Evolutionary conservation across 2,888 invertebrate genomes (phyloP).

Genomic region (Neoaliturus tenellus): DNA sequence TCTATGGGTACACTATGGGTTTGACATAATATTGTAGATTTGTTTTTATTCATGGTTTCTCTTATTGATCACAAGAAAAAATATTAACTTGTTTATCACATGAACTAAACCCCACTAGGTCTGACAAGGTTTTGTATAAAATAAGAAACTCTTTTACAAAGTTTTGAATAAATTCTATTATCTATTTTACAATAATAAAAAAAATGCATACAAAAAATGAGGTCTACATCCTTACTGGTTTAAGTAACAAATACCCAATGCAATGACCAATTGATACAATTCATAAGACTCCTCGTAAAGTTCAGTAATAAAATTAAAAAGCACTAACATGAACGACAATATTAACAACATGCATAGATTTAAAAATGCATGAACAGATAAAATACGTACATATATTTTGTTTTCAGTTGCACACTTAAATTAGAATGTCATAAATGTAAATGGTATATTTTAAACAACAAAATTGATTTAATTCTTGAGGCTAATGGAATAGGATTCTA

Average conservation of each 20-base stretch:
- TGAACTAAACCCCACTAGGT: no score
- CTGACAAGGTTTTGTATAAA: no score
- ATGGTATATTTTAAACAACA: not conserved
- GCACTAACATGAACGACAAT: not conserved
- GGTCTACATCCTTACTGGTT: not conserved
- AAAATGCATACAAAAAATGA: not conserved
- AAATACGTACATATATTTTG: not conserved
- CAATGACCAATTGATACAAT: not conserved
- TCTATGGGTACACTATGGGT: no score
- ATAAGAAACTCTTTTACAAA: not conserved
- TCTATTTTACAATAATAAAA: not conserved
- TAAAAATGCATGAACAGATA: not conserved
- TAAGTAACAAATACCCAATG: not conserved
- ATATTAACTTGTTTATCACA: no score
- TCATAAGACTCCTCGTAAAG: no score
- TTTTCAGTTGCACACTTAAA: not conserved
- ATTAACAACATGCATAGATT: not conserved
- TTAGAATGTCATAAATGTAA: not conserved
- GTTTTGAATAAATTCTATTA: conserved; percentile 10
- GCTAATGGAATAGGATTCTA: not conserved
- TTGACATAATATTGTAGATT: no score
- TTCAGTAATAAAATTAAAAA: not conserved
- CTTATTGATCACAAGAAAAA: no score
- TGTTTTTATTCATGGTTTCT: no score
- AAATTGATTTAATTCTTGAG: not conserved